phyloP scores from a whole-genome alignment of 2,797 vertebrate genomes.

The Poecilia velifera region DNA sequence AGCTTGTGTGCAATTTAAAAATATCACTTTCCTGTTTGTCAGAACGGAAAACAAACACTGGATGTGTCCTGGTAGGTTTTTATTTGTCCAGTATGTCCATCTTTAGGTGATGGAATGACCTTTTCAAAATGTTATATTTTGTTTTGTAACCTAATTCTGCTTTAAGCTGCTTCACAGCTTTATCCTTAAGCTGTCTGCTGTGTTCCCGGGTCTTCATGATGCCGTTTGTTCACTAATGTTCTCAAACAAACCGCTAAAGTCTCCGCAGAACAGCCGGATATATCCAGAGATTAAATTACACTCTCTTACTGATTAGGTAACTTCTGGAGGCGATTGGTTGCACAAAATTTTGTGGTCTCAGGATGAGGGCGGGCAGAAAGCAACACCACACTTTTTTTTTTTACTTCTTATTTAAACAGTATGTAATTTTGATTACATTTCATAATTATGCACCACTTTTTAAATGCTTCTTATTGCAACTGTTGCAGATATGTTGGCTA shows the following conservation, averaged over 20 bases:
- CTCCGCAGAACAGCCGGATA: neutral
- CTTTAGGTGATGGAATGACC: neutral
- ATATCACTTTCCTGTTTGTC: neutral
- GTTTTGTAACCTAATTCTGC: neutral
- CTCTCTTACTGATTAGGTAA: neutral
- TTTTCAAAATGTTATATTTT: neutral
- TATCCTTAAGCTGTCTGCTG: neutral
- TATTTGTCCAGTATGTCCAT: neutral
- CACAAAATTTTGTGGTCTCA: neutral
- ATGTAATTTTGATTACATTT: neutral
- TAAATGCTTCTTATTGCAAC: neutral
- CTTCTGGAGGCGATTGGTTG: neutral
- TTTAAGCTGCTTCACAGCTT: neutral
- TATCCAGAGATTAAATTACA: neutral
- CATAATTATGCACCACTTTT: neutral
- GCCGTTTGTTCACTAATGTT: neutral
- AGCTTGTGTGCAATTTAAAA: neutral
- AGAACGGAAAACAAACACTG: neutral
- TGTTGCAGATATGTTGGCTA: neutral
- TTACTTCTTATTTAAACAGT: neutral
- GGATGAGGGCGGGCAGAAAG: neutral
- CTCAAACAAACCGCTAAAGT: neutral
- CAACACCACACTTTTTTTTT: neutral
- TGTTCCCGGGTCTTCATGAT: neutral
- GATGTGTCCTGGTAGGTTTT: neutral